A percentile compares a stretch with the other conserved stretches of the same genome.
These are phyloP conservation scores for Ctenicera cuprea DNA, from an alignment of 2,888 invertebrate species.

Conservation along the genomic window DNA sequence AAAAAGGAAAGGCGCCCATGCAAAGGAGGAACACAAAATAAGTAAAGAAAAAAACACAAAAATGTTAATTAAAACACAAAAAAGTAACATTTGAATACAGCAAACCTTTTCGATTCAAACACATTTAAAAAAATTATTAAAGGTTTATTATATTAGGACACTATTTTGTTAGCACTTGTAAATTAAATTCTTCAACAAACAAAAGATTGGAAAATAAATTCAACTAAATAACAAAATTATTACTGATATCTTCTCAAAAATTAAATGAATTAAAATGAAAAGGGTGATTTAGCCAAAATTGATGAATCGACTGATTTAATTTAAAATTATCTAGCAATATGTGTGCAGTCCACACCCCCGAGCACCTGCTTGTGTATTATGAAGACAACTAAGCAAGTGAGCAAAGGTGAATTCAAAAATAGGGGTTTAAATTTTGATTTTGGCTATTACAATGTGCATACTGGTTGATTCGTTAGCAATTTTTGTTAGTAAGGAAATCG, in stretches of 20 bases:
- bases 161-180: slow-evolving; percentile 3
- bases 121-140: not conserved
- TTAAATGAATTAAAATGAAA: not conserved
- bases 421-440: slow-evolving; percentile 14
- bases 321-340: not conserved
- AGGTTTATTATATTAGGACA: not conserved
- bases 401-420: not conserved
- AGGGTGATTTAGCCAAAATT: not conserved
- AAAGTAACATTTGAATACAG: slow-evolving; percentile 8
- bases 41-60: slow-evolving; percentile 56
- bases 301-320: not conserved
- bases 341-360: not conserved
- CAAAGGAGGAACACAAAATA: slow-evolving; percentile 63
- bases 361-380: slow-evolving; percentile 23
- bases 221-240: too few relatives aligned
- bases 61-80: slow-evolving; percentile 55
- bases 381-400: slow-evolving; percentile 27
- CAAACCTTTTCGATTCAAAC: not conserved
- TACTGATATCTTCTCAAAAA: not conserved
- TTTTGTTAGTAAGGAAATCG: too few relatives aligned
- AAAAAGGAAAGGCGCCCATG: slow-evolving; percentile 63
- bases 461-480: too few relatives aligned
- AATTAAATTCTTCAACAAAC: too few relatives aligned
- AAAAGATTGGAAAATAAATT: too few relatives aligned
- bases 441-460: not conserved